phyloP scores from a whole-genome alignment of 2,797 vertebrate genomes.

The Lophura swinhoii region DNA sequence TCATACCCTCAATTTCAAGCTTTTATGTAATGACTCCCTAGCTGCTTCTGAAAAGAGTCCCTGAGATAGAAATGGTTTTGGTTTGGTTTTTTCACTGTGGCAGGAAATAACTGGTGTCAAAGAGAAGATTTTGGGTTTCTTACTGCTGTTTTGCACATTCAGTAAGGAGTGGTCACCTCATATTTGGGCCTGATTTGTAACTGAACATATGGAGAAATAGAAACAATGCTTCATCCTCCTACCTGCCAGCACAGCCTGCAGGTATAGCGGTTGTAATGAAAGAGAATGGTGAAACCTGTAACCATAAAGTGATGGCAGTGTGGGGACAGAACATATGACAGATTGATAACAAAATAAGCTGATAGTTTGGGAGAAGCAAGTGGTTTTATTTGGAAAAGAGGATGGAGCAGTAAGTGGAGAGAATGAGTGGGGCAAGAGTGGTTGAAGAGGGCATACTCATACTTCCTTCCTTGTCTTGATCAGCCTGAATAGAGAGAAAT shows the following conservation, averaged over 20 bases:
- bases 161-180: neutral
- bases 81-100: neutral
- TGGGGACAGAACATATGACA: neutral
- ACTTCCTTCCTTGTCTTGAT: neutral
- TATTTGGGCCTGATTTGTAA: neutral
- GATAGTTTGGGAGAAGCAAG: rapidly evolving
- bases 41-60: neutral
- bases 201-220: neutral
- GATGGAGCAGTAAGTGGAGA: neutral
- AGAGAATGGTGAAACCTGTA: neutral
- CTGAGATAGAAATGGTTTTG: neutral
- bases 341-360: neutral
- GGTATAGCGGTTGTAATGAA: neutral
- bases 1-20: neutral
- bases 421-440: neutral
- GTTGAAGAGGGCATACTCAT: neutral
- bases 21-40: neutral
- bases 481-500: neutral
- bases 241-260: neutral
- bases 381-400: neutral
- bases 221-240: neutral
- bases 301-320: neutral
- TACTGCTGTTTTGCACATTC: neutral
- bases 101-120: neutral
- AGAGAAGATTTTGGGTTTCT: neutral